A percentile compares a stretch with the other conserved stretches of the same genome.
These are phyloP conservation scores for Actinostola sp. DNA, from an alignment of 92 coral and sea anemone species.

Conservation along the genomic window DNA sequence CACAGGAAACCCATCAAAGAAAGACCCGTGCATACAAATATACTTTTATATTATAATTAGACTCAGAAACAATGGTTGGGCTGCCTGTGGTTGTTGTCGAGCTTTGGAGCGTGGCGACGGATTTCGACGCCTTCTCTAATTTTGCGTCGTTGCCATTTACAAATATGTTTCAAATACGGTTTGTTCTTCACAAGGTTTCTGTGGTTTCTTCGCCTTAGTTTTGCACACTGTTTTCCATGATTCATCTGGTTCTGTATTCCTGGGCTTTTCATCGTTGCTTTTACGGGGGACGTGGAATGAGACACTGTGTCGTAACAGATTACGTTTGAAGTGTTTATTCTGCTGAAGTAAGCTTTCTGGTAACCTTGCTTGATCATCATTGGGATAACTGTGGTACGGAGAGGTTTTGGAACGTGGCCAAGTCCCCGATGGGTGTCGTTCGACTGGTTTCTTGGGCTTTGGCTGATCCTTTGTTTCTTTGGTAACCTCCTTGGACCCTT, in stretches of 20 bases:
- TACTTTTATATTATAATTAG: too few relatives aligned
- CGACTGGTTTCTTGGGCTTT: too few relatives aligned
- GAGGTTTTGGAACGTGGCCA: constrained; percentile 18
- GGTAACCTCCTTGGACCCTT: too few relatives aligned
- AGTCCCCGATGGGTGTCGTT: not conserved
- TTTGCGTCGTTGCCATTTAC: not conserved
- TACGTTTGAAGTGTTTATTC: constrained; percentile 7
- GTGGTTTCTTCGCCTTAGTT: not conserved
- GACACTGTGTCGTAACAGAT: constrained; percentile 5
- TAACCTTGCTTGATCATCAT: constrained; percentile 3
- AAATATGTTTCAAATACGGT: constrained; percentile 12
- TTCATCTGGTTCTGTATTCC: not conserved
- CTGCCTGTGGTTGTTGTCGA: too few relatives aligned
- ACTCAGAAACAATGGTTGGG: too few relatives aligned
- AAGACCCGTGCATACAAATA: too few relatives aligned
- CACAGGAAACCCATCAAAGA: too few relatives aligned
- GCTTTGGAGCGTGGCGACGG: too few relatives aligned
- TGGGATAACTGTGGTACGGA: not conserved
- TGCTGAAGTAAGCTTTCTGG: constrained; percentile 5
- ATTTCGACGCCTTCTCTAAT: too few relatives aligned
- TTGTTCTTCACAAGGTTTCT: constrained; percentile 8
- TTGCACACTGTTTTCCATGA: not conserved
- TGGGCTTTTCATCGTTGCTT: not conserved
- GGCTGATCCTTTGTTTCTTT: too few relatives aligned
- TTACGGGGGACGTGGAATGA: not conserved